Conservation (phyloP, 2,888 invertebrate genomes). For the Caradrina clavipalpis region DNA sequence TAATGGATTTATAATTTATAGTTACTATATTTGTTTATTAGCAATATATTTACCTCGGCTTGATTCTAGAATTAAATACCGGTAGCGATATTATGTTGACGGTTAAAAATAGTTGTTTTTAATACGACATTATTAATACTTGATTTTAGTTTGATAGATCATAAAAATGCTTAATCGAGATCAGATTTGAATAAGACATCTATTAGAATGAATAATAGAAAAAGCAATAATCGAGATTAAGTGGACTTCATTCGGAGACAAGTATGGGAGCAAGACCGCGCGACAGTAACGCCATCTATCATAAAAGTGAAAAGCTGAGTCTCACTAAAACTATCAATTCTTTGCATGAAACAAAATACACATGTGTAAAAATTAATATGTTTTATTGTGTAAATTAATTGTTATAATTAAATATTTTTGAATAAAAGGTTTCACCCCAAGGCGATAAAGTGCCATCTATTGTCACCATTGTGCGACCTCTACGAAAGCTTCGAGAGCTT, state of each 20-base stretch:
- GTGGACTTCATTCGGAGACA: background rate
- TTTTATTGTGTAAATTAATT: background rate
- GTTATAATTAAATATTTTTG: background rate
- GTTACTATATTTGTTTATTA: slow-evolving; percentile 55
- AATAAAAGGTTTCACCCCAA: background rate
- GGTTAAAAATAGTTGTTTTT: slow-evolving; percentile 26
- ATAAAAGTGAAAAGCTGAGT: background rate
- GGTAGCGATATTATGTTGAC: slow-evolving; percentile 36
- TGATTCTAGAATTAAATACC: slow-evolving; percentile 25
- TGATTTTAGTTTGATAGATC: slow-evolving; percentile 8
- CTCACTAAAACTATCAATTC: background rate
- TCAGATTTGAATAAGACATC: slow-evolving; percentile 48
- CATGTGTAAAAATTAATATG: background rate
- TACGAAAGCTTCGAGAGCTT: slow-evolving; percentile 28
- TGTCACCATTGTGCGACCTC: slow-evolving; percentile 32
- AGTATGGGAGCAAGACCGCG: slow-evolving; percentile 7
- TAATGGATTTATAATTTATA: slow-evolving; percentile 74
- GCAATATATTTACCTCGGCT: slow-evolving; percentile 4
- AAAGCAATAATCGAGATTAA: slow-evolving; percentile 19
- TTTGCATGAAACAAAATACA: too few relatives aligned
- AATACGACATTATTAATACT: slow-evolving; percentile 10
- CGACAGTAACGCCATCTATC: slow-evolving; percentile 58
- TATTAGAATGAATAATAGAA: slow-evolving; percentile 31
- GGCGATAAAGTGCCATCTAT: slow-evolving; percentile 59
- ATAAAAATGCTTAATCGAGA: slow-evolving; percentile 4